phyloP scores from a whole-genome alignment of 2,113 vertebrate genomes.

The Gracilinanus agilis region DNA sequence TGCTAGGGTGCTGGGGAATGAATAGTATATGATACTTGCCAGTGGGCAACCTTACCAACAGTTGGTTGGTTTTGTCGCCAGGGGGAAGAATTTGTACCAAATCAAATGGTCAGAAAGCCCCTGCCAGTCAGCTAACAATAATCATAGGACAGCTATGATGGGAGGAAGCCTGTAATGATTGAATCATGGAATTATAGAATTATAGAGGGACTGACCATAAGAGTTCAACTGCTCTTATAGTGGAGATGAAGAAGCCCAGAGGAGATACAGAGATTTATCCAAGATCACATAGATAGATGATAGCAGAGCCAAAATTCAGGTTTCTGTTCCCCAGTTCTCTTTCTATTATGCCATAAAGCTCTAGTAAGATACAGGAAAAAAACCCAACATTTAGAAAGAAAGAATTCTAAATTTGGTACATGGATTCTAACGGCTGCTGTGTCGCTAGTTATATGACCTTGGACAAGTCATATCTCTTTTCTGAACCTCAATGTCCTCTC shows the following conservation, averaged over 20 bases:
- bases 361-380: neutral
- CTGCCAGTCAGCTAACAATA: neutral
- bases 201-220: neutral
- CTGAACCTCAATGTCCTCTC: neutral
- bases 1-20: conserved; percentile 64
- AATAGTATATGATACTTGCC: conserved; percentile 68
- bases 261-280: neutral
- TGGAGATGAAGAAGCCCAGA: neutral
- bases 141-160: neutral
- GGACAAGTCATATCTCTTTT: neutral
- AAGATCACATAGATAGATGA: neutral
- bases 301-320: neutral
- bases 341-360: neutral
- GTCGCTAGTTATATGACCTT: neutral
- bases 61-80: neutral
- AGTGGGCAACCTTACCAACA: conserved; percentile 33
- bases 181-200: neutral
- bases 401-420: neutral
- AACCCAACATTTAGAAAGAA: no score
- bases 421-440: neutral
- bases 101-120: neutral
- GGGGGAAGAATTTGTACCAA: neutral
- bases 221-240: neutral
- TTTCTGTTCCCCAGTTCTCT: neutral
- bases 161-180: neutral